phyloP scores from a whole-genome alignment of 2,888 invertebrate genomes.

The Eilema caniola region DNA sequence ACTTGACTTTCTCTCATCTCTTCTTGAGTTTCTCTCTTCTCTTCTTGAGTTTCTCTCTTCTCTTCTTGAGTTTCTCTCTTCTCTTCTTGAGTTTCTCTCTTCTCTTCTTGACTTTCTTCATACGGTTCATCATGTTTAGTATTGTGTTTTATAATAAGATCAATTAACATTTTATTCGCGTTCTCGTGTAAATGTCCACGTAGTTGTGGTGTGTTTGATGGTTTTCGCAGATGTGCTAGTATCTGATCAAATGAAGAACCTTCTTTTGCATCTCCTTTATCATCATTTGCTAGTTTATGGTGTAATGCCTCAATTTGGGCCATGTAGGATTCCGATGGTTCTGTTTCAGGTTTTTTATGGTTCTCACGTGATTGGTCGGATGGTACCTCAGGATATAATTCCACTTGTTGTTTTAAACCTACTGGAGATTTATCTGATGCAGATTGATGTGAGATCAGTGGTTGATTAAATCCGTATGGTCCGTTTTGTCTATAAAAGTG shows the following conservation, averaged over 20 bases:
- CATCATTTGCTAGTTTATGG: background rate
- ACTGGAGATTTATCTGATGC: background rate
- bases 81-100: constrained; percentile 1
- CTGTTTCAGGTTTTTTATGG: background rate
- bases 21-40: too few relatives aligned
- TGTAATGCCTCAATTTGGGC: background rate
- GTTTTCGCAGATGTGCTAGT: background rate
- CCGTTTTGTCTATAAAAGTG: background rate
- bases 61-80: constrained; percentile 1
- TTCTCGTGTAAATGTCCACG: background rate
- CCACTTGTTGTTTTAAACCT: background rate
- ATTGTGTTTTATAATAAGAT: background rate
- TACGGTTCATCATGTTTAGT: background rate
- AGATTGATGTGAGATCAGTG: background rate
- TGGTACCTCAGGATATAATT: background rate
- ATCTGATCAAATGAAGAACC: background rate
- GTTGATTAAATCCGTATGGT: background rate
- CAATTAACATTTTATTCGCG: background rate
- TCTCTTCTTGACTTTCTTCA: background rate
- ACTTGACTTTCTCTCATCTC: too few relatives aligned
- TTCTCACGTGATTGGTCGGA: background rate
- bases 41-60: constrained; percentile 1
- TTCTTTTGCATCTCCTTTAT: background rate
- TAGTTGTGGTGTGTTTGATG: background rate
- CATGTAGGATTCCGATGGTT: background rate